Percentiles rank a stretch among this genome's conserved stretches.
These are phyloP conservation scores for Loriculus beryllinus DNA, from an alignment of 2,797 vertebrate species.

Conservation along the genomic window DNA sequence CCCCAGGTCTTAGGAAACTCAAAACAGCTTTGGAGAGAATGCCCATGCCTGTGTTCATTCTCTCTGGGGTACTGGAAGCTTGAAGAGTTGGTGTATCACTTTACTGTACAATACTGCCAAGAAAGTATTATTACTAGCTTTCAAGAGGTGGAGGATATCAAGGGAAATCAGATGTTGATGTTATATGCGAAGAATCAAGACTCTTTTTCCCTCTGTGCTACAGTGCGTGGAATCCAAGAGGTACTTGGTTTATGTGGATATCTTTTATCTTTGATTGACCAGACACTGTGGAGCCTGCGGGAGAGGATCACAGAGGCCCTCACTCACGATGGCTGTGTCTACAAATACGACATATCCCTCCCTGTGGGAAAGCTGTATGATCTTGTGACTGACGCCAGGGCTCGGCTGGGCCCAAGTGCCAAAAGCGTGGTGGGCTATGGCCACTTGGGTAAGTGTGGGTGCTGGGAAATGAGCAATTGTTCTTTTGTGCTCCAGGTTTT, in stretches of 20 bases:
- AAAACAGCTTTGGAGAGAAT: not conserved
- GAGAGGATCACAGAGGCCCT: conserved; percentile 92
- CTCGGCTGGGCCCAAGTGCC: conserved; percentile 79
- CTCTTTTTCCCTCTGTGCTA: not conserved
- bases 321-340: conserved; percentile 85
- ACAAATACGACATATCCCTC: conserved; percentile 93
- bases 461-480: not conserved
- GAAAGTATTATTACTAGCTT: not conserved
- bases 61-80: not conserved
- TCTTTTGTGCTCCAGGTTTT: not conserved
- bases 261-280: not conserved
- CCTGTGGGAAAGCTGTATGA: conserved; percentile 88
- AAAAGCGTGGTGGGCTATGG: conserved; percentile 92
- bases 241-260: not conserved
- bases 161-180: not conserved
- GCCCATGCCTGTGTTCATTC: not conserved
- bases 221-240: not conserved
- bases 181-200: not conserved
- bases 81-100: not conserved
- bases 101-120: not conserved
- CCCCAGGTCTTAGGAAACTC: not conserved
- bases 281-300: conserved; percentile 91
- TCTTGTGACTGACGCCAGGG: conserved; percentile 83
- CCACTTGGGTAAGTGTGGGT: conserved; percentile 85
- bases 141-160: not conserved